phyloP scores from a whole-genome alignment of 2,797 vertebrate species.

The Sitta carolinensis region DNA sequence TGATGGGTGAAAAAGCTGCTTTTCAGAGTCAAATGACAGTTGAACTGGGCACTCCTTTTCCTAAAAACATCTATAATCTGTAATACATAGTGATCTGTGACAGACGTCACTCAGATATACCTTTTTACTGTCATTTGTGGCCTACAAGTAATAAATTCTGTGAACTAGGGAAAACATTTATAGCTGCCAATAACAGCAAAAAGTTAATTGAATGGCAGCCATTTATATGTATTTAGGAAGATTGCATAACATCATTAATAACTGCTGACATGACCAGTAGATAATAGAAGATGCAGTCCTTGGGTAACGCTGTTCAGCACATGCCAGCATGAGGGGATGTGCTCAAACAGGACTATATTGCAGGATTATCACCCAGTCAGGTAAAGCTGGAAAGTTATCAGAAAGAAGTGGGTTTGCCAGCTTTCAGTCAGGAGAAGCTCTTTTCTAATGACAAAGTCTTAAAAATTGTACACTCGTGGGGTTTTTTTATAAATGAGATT shows the following conservation, averaged over 20 bases:
- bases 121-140: background rate
- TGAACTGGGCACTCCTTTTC: background rate
- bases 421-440: background rate
- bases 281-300: background rate
- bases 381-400: background rate
- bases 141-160: background rate
- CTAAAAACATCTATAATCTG: background rate
- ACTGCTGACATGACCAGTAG: background rate
- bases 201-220: background rate
- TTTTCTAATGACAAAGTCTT: background rate
- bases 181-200: background rate
- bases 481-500: background rate
- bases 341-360: background rate
- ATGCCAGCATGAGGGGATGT: background rate
- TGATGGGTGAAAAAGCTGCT: background rate
- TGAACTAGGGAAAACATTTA: background rate
- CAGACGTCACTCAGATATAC: background rate
- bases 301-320: background rate
- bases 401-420: background rate
- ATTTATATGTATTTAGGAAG: background rate
- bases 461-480: background rate
- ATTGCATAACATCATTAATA: background rate
- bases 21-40: background rate
- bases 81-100: background rate
- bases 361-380: background rate